phyloP scores from a whole-genome alignment of 2,888 invertebrate genomes.

The Oscheius sp. region DNA sequence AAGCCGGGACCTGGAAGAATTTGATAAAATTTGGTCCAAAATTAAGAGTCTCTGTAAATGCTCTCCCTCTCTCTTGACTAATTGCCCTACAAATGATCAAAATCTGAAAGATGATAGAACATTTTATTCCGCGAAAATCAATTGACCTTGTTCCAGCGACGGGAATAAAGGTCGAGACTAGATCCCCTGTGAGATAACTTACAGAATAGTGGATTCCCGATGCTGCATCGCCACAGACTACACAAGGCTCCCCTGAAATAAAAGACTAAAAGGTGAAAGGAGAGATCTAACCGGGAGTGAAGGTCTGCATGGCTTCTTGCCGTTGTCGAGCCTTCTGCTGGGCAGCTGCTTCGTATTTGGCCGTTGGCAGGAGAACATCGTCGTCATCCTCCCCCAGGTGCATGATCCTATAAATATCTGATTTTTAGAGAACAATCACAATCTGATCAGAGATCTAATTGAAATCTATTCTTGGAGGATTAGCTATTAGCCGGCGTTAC shows the following conservation, averaged over 20 bases:
- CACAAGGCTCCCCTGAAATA: constrained; percentile 53
- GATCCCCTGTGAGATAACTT: background rate
- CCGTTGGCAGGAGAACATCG: constrained; percentile 10
- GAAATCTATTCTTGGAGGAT: too few species aligned
- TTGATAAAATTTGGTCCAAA: too few species aligned
- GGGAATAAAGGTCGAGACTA: constrained; percentile 1
- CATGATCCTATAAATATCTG: background rate
- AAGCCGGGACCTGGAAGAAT: constrained; percentile 34
- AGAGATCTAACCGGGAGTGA: background rate
- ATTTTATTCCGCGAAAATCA: background rate
- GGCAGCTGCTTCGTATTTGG: constrained; percentile 14
- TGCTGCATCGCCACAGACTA: constrained; percentile 63
- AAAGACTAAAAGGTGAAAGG: background rate
- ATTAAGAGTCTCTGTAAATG: too few species aligned
- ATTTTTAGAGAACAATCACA: background rate
- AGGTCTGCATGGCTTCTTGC: constrained; percentile 25
- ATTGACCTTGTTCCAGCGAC: too few species aligned
- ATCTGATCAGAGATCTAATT: background rate
- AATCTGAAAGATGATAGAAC: background rate
- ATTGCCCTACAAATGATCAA: background rate
- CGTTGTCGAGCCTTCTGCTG: constrained; percentile 20
- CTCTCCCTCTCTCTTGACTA: too few species aligned
- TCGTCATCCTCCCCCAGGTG: constrained; percentile 23
- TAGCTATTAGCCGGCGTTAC: too few species aligned
- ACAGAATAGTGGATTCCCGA: constrained; percentile 64